Conservation (phyloP, 2,113 vertebrate genomes). For the Indri indri region DNA sequence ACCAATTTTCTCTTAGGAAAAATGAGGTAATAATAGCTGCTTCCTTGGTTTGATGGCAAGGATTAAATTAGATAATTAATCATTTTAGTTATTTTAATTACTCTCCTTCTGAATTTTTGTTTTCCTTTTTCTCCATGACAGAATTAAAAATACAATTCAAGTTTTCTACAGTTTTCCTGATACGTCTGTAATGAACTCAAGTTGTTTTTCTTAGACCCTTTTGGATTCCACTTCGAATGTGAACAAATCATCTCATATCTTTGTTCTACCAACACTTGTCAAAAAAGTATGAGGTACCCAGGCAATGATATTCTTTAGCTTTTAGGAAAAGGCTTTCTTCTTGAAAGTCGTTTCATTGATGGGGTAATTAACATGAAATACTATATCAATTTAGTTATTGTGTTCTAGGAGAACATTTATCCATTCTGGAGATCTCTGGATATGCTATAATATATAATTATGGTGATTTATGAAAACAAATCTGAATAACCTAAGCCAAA, state of each 20-base stretch:
- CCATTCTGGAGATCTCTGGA: not conserved
- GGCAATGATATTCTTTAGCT: not conserved
- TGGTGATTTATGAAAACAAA: slow-evolving; percentile 42
- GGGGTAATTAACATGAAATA: not conserved
- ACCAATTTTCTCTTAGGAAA: not conserved
- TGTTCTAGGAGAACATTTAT: not conserved
- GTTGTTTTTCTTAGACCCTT: not conserved
- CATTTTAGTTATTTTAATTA: slow-evolving; percentile 20
- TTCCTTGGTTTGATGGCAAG: not conserved
- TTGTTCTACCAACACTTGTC: not conserved
- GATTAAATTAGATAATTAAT: not conserved
- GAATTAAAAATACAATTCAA: not conserved
- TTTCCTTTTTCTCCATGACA: not conserved
- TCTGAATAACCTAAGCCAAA: slow-evolving; percentile 12
- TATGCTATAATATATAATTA: not conserved
- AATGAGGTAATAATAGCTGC: not conserved
- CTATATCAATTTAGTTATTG: not conserved
- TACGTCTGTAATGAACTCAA: not conserved
- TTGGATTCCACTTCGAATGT: not conserved
- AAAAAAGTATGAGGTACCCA: not conserved
- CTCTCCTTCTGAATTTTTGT: not conserved
- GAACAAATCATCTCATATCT: not conserved
- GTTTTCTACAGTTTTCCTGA: not conserved
- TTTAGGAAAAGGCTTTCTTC: not conserved
- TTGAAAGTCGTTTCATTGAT: slow-evolving; percentile 11